Percentiles rank a stretch among this genome's conserved stretches.
phyloP scores from a whole-genome alignment of 2,888 invertebrate genomes.

The Stenodera caucasica region DNA sequence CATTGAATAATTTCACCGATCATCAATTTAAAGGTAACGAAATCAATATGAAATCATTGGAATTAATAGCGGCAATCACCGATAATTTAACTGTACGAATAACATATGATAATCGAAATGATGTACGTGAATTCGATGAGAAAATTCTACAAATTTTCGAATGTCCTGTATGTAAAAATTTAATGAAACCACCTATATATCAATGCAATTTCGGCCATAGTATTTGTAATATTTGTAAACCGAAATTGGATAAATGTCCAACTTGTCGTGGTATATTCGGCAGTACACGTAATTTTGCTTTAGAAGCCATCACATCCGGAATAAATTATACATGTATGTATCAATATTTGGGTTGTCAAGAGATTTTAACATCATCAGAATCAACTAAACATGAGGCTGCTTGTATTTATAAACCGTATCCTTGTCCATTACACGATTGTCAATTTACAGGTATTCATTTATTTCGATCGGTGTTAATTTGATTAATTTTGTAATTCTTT shows the following conservation, averaged over 20 bases:
- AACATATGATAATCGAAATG: slow-evolving; percentile 32
- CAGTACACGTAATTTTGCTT: slow-evolving; percentile 46
- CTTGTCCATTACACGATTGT: slow-evolving; percentile 42
- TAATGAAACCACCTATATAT: slow-evolving; percentile 49
- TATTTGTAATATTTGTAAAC: slow-evolving; percentile 45
- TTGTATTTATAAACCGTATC: slow-evolving; percentile 42
- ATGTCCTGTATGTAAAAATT: slow-evolving; percentile 48
- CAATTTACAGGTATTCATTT: slow-evolving; percentile 32
- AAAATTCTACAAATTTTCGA: slow-evolving; percentile 46
- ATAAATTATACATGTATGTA: slow-evolving; percentile 46
- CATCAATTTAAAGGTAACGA: slow-evolving; percentile 31
- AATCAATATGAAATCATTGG: slow-evolving; percentile 42
- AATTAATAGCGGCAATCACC: slow-evolving; percentile 39
- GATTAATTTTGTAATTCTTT: slow-evolving; percentile 8
- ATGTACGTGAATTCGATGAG: slow-evolving; percentile 42
- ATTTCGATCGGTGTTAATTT: background rate
- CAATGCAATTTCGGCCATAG: slow-evolving; percentile 50
- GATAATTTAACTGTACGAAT: slow-evolving; percentile 39
- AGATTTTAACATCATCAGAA: slow-evolving; percentile 35
- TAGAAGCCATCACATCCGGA: slow-evolving; percentile 45
- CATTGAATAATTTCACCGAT: slow-evolving; percentile 33
- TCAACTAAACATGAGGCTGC: slow-evolving; percentile 42
- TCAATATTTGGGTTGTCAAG: slow-evolving; percentile 44
- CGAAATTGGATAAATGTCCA: slow-evolving; percentile 46
- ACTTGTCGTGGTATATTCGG: slow-evolving; percentile 46